phyloP scores from a whole-genome alignment of 92 coral and sea anemone genomes.

The Porites divaricata region DNA sequence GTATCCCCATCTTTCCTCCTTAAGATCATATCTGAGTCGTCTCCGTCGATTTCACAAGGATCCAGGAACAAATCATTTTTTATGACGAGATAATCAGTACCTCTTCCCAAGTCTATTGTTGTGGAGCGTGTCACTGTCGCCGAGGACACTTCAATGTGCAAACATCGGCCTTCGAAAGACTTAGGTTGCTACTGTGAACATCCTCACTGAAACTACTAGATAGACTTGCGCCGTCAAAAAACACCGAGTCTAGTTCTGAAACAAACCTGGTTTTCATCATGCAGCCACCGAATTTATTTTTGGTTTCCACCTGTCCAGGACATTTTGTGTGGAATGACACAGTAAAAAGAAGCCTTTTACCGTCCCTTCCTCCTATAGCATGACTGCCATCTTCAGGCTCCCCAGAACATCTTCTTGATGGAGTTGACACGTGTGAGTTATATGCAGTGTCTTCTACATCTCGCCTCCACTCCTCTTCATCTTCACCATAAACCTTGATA shows the following conservation, averaged over 20 bases:
- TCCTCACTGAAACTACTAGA: neutral
- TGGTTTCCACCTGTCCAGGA: neutral
- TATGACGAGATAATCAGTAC: conserved; percentile 1
- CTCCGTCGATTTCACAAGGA: conserved; percentile 23
- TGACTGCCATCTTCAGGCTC: neutral
- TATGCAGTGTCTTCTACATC: neutral
- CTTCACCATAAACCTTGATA: neutral
- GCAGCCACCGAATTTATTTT: neutral
- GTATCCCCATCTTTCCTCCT: neutral
- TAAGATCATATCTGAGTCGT: neutral
- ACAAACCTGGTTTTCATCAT: neutral
- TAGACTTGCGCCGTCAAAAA: neutral
- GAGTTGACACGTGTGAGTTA: neutral
- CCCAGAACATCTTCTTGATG: neutral
- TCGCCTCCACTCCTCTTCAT: neutral
- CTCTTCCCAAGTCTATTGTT: neutral
- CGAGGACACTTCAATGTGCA: conserved; percentile 6
- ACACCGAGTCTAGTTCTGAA: neutral
- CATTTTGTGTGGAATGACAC: neutral
- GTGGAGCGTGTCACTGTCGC: conserved; percentile 5
- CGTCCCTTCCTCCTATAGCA: neutral
- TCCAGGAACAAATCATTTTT: conserved; percentile 15
- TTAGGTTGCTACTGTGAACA: neutral
- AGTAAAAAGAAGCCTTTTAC: neutral
- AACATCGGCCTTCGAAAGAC: neutral